phyloP scores from a whole-genome alignment of 2,797 vertebrate species.

The Sebastes goodei region DNA sequence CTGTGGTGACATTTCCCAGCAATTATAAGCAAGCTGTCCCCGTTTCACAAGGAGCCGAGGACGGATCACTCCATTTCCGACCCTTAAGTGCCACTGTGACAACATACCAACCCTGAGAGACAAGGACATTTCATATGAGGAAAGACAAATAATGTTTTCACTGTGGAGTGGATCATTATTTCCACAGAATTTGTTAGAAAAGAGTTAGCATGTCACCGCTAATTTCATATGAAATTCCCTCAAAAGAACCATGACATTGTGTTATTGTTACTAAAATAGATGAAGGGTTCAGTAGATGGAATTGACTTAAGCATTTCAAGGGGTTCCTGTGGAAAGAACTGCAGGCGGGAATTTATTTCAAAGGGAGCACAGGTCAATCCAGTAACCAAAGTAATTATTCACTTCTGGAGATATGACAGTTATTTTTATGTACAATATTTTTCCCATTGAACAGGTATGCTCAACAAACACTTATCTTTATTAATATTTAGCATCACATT shows the following conservation, averaged over 20 bases:
- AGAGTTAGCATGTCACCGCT: not conserved
- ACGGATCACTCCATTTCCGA: constrained; percentile 61
- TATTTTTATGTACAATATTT: not conserved
- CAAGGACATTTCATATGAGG: constrained; percentile 40
- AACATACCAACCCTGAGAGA: constrained; percentile 44
- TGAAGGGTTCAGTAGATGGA: constrained; percentile 6
- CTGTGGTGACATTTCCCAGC: constrained; percentile 80
- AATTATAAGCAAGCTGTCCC: constrained; percentile 77
- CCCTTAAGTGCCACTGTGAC: constrained; percentile 52
- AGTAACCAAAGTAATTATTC: not conserved
- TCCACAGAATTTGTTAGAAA: constrained; percentile 12
- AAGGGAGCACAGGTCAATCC: not conserved
- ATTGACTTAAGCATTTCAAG: constrained; percentile 5
- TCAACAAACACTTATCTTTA: not conserved
- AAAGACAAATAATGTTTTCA: constrained; percentile 30
- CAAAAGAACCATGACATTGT: not conserved
- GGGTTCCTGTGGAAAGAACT: not conserved
- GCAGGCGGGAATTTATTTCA: not conserved
- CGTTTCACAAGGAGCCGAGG: constrained; percentile 52
- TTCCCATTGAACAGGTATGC: not conserved
- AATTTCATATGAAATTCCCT: not conserved
- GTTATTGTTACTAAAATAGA: constrained; percentile 7
- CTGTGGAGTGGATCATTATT: constrained; percentile 20
- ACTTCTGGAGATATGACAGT: not conserved
- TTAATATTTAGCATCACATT: not conserved